Percentiles rank a stretch among this genome's conserved stretches.
Conservation (phyloP, 2,797 vertebrate species). For the Xiphophorus birchmanni region DNA sequence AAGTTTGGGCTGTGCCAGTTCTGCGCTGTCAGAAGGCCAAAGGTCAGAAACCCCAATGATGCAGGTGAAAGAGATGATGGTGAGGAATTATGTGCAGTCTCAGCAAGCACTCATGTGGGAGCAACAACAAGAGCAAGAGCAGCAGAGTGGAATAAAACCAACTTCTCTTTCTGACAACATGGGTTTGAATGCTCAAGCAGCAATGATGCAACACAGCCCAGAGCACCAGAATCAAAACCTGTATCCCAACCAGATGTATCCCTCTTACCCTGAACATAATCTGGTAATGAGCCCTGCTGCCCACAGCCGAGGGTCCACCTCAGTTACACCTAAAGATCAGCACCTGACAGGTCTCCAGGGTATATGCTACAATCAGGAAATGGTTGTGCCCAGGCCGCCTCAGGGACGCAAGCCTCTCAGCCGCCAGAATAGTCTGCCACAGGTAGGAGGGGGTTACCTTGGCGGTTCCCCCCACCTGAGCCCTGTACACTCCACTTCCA, state of each 20-base stretch:
- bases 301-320: slow-evolving; percentile 62
- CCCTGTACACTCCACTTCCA: slow-evolving; percentile 75
- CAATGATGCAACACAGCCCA: slow-evolving; percentile 77
- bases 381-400: slow-evolving; percentile 85
- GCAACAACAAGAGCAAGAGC: slow-evolving; percentile 81
- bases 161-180: slow-evolving; percentile 63
- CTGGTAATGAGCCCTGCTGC: slow-evolving; percentile 76
- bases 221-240: slow-evolving; percentile 81
- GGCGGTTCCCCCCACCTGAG: slow-evolving; percentile 80
- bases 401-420: slow-evolving; percentile 81
- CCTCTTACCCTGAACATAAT: slow-evolving; percentile 82
- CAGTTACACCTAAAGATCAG: slow-evolving; percentile 79
- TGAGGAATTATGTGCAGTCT: slow-evolving; percentile 93
- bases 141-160: slow-evolving; percentile 69
- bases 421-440: slow-evolving; percentile 81
- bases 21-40: slow-evolving; percentile 71
- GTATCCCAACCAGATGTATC: slow-evolving; percentile 83
- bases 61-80: slow-evolving; percentile 95
- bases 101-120: slow-evolving; percentile 97
- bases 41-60: slow-evolving; percentile 87
- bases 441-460: slow-evolving; percentile 75
- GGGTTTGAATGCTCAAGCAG: slow-evolving; percentile 75
- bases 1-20: slow-evolving; percentile 77
- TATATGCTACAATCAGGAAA: slow-evolving; percentile 82
- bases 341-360: slow-evolving; percentile 73